Conservation (phyloP, 1,140 invertebrate genomes). For the Pseudachorutes palmiensis region DNA sequence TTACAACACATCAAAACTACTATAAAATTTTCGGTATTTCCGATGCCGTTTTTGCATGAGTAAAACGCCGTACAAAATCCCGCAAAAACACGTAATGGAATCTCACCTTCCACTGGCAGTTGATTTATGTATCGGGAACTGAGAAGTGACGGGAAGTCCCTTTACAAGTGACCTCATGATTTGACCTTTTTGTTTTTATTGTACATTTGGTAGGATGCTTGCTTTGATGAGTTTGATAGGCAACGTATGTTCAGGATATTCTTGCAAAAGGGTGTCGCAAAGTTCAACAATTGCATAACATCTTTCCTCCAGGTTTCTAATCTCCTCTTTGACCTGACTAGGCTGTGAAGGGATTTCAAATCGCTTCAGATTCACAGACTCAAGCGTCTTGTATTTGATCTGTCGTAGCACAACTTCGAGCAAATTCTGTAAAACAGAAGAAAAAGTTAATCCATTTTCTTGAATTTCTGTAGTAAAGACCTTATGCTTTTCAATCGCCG, state of each 20-base stretch:
- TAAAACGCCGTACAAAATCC: too few species aligned
- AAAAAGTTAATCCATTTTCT: background rate
- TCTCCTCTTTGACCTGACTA: constrained; percentile 33
- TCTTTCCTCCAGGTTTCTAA: constrained; percentile 34
- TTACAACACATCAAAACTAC: too few species aligned
- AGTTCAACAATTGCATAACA: constrained; percentile 32
- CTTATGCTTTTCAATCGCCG: constrained; percentile 35
- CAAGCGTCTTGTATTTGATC: constrained; percentile 33
- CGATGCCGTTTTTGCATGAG: too few species aligned
- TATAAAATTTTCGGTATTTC: too few species aligned
- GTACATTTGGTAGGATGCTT: constrained; percentile 22
- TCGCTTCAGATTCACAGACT: constrained; percentile 26
- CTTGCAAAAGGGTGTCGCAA: constrained; percentile 20
- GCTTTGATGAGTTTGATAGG: constrained; percentile 35
- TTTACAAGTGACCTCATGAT: too few species aligned
- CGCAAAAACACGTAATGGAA: too few species aligned
- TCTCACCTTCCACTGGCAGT: too few species aligned
- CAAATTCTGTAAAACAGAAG: constrained; percentile 21
- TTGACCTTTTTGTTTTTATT: constrained; percentile 14
- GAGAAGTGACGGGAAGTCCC: too few species aligned
- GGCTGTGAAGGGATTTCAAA: constrained; percentile 29
- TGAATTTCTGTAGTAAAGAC: background rate
- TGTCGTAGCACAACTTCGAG: constrained; percentile 34
- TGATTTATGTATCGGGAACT: too few species aligned
- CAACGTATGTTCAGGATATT: constrained; percentile 28